Evolutionary conservation across 2,888 invertebrate species (phyloP).

Genomic region (Sphinx pinastri): DNA sequence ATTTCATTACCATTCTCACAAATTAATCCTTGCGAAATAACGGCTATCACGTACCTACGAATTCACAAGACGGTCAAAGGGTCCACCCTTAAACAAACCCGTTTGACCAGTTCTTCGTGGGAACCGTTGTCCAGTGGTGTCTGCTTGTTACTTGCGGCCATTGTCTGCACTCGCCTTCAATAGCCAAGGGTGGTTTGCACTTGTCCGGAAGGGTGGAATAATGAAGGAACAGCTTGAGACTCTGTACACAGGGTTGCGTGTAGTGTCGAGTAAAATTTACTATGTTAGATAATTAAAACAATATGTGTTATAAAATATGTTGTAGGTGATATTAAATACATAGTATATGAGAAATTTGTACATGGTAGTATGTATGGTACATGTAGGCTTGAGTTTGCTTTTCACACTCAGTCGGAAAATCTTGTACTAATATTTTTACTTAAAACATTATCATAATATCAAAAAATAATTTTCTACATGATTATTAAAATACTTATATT

Average conservation of each 20-base stretch:
- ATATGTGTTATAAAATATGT: no score
- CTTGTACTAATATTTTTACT: no score
- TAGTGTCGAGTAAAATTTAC: background rate
- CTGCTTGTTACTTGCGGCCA: constrained; percentile 29
- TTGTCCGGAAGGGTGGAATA: constrained; percentile 39
- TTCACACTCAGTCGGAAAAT: no score
- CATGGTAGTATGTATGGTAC: no score
- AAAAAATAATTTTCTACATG: no score
- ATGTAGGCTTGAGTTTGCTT: no score
- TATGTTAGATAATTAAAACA: background rate
- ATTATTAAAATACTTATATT: no score
- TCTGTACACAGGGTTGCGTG: background rate
- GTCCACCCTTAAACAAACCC: constrained; percentile 64
- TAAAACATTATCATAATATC: no score
- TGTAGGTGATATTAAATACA: no score
- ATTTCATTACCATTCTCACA: constrained; percentile 47
- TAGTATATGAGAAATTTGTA: no score
- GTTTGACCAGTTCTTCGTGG: constrained; percentile 76
- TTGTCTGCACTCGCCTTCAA: constrained; percentile 41
- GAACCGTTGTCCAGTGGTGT: constrained; percentile 64
- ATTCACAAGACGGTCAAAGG: constrained; percentile 54
- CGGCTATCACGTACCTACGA: constrained; percentile 54
- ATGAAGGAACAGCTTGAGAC: constrained; percentile 18
- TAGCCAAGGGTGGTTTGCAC: constrained; percentile 42
- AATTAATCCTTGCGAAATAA: constrained; percentile 59